A percentile compares a stretch with the other conserved stretches of the same genome.
Evolutionary conservation across 2,888 invertebrate species (phyloP).

Genomic region (Peribatodes rhomboidaria): DNA sequence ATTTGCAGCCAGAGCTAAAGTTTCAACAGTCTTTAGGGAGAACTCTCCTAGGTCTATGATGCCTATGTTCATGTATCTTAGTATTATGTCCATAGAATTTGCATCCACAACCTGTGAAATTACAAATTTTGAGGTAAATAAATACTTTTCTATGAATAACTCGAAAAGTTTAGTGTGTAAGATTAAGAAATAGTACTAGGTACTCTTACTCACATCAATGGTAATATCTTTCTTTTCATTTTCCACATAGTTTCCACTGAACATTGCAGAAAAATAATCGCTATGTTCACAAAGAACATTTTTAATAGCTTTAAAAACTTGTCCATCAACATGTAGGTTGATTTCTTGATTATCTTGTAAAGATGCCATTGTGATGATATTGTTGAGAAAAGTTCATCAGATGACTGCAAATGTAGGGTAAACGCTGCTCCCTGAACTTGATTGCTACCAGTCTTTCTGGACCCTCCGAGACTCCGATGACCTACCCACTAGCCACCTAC

Average conservation of each 20-base stretch:
- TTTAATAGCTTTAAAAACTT: constrained; percentile 68
- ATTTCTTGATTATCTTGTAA: constrained; percentile 56
- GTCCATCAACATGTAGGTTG: constrained; percentile 61
- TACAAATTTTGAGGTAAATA: neutral
- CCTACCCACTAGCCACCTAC: neutral
- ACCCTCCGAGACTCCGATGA: neutral
- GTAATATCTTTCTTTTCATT: constrained; percentile 66
- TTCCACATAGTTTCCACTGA: constrained; percentile 78
- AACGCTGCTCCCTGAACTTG: neutral
- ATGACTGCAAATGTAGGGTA: constrained; percentile 17
- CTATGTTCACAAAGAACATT: constrained; percentile 70
- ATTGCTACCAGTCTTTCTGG: neutral
- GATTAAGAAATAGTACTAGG: too few relatives aligned
- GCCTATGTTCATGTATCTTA: constrained; percentile 72
- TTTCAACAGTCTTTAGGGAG: constrained; percentile 59
- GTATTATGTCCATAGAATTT: constrained; percentile 69
- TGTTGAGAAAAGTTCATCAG: neutral
- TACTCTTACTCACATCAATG: constrained; percentile 71
- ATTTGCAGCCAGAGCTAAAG: constrained; percentile 71
- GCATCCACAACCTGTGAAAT: constrained; percentile 72
- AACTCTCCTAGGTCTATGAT: constrained; percentile 70
- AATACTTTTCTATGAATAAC: neutral
- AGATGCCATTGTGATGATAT: constrained; percentile 3
- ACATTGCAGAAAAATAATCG: constrained; percentile 82
- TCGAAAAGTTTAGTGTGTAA: neutral